Evolutionary conservation across 2,888 invertebrate genomes (phyloP), one percentile per base, ranked within the genome.

Genomic region (Brachyptera putata): DNA sequence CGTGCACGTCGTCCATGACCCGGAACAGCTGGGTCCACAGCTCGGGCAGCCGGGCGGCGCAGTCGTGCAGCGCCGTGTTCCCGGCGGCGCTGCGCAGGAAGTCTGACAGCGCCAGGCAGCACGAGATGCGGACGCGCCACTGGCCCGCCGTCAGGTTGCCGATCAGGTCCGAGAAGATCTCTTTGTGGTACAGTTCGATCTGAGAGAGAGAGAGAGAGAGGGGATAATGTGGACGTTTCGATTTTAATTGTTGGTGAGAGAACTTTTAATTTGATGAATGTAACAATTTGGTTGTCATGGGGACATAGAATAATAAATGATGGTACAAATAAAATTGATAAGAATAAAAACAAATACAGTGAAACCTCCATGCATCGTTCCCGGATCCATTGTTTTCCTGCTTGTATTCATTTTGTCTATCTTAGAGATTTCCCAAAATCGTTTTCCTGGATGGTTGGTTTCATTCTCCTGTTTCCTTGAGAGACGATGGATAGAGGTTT

Each of bases 1-100:
- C 95, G 73, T 96, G 95, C 67, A 94, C 90, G 74, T 96, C 96
- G 72, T 96, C 96, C 87, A 94, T 89, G 0, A 95, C 95, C 18
- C 94, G 79, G 73, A 95, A 91, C 63, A 95, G 75, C 70, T 89
- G 87, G 30, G 79, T 78, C 93, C 95, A 95, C 46, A 92, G 77
- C 63, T 84, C 83, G 0, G 78, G 79, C 37, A 83, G 71, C 63
- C 73, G 22, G 2, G 39, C 48, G 11, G 46, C n/a, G 4, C 37
- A 57, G 57, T 62, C 62, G 34, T 36, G n/a, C 30, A 64, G 43
- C 48, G 61, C 61, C 22, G 63, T 64, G 24, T 65, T 65, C 11
- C 68, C 53, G 3, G 36, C 18, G 2, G 53, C 21, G 1, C 85
- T 86, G 75, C 89, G 82, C 56, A 96, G 76, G 43, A 96, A 79